phyloP scores from a whole-genome alignment of 2,888 invertebrate species.

The Bombylius major region DNA sequence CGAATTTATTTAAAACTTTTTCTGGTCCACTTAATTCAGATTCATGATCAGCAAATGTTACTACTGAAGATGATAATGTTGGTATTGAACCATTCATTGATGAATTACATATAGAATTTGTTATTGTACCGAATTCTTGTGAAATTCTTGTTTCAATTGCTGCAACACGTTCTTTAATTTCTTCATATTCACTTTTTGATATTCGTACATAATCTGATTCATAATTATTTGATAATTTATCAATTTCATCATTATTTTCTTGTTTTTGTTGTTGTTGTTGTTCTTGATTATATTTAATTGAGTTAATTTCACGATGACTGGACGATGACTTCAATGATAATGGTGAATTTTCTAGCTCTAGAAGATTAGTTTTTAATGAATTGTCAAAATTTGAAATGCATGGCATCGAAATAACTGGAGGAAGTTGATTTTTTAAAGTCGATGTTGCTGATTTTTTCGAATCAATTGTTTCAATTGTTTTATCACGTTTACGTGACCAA shows the following conservation, averaged over 20 bases:
- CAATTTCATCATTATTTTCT: not conserved
- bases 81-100: not conserved
- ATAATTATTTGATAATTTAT: conserved; percentile 25
- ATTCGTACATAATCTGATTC: conserved; percentile 55
- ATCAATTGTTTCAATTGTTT: not conserved
- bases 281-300: too few species aligned
- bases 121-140: conserved; percentile 45
- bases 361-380: too few species aligned
- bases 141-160: conserved; percentile 60
- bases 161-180: conserved; percentile 60
- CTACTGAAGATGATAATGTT: not conserved
- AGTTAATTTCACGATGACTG: not conserved
- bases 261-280: not conserved
- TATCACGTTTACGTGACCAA: conserved; percentile 16
- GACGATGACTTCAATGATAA: not conserved
- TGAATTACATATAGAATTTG: conserved; percentile 4
- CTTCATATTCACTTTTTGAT: conserved; percentile 63
- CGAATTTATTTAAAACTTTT: conserved; percentile 58
- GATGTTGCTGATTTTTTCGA: not conserved
- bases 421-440: conserved; percentile 34
- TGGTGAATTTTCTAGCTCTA: not conserved
- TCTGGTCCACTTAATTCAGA: conserved; percentile 37
- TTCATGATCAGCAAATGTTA: conserved; percentile 4
- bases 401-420: conserved; percentile 38
- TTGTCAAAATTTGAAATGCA: conserved; percentile 12